Conservation (phyloP, 1,140 invertebrate genomes). For the Tribolium madens region DNA sequence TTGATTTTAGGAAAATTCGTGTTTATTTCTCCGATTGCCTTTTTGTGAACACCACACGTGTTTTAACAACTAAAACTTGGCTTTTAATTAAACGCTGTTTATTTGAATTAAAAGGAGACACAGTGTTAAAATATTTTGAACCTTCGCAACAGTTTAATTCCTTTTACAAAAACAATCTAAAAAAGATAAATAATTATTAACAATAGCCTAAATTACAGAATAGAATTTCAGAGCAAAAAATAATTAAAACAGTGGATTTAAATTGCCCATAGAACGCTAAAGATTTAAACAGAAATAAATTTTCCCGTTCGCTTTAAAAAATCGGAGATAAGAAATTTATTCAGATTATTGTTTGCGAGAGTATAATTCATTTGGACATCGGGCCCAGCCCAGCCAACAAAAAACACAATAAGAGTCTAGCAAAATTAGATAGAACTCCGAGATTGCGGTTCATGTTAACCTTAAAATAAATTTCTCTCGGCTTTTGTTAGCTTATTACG, state of each 20-base stretch:
- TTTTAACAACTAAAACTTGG: too few species aligned
- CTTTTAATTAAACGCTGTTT: too few species aligned
- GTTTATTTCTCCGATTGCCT: too few species aligned
- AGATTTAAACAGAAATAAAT: not conserved
- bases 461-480: conserved; percentile 8
- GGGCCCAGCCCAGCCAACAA: not conserved
- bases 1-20: not conserved
- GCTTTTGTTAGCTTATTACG: conserved; percentile 4
- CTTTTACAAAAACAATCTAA: too few species aligned
- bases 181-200: too few species aligned
- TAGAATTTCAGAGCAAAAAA: too few species aligned
- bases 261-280: not conserved
- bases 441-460: not conserved
- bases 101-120: too few species aligned
- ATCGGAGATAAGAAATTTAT: not conserved
- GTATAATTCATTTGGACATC: not conserved
- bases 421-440: conserved; percentile 3
- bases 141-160: too few species aligned
- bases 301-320: not conserved
- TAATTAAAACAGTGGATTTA: not conserved
- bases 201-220: too few species aligned
- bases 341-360: not conserved
- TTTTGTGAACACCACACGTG: too few species aligned
- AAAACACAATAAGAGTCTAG: not conserved
- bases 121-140: too few species aligned